A percentile compares a stretch with the other conserved stretches of the same genome.
phyloP scores from a whole-genome alignment of 1,140 invertebrate species.

The Bombus pascuorum region DNA sequence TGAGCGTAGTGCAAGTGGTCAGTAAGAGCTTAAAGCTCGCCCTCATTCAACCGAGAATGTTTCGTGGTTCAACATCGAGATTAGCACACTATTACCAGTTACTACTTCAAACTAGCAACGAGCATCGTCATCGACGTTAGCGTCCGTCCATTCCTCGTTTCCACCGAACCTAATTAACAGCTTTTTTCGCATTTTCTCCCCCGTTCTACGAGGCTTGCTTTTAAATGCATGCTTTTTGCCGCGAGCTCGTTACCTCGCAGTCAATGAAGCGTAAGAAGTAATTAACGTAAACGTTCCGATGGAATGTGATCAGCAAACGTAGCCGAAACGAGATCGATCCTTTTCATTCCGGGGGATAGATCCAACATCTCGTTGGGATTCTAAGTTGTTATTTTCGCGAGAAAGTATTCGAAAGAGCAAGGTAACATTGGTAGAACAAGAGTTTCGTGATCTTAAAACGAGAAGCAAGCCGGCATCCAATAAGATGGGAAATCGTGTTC shows the following conservation, averaged over 20 bases:
- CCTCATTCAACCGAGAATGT: background rate
- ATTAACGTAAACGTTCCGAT: conserved; percentile 63
- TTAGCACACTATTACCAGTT: background rate
- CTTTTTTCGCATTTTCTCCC: conserved; percentile 15
- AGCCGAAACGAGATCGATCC: conserved; percentile 29
- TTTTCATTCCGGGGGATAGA: background rate
- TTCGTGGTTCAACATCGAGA: background rate
- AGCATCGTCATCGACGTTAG: background rate
- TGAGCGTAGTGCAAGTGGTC: background rate
- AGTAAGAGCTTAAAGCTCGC: background rate
- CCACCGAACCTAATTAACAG: conserved; percentile 50
- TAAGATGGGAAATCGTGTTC: background rate
- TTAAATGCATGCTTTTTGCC: conserved; percentile 53
- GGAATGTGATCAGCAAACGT: conserved; percentile 37
- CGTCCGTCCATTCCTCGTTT: conserved; percentile 1
- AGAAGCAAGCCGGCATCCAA: conserved; percentile 23
- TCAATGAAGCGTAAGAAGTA: conserved; percentile 58
- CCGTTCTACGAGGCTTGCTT: background rate
- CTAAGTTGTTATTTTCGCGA: conserved; percentile 30
- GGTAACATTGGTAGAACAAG: conserved; percentile 15
- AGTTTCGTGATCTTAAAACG: conserved; percentile 49
- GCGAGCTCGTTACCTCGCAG: conserved; percentile 39
- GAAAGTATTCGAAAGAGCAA: conserved; percentile 35
- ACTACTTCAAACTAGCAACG: background rate
- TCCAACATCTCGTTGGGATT: conserved; percentile 27